These are phyloP conservation scores for Pipistrellus pipistrellus DNA, from an alignment of 2,797 vertebrate species.

Conservation along the genomic window DNA sequence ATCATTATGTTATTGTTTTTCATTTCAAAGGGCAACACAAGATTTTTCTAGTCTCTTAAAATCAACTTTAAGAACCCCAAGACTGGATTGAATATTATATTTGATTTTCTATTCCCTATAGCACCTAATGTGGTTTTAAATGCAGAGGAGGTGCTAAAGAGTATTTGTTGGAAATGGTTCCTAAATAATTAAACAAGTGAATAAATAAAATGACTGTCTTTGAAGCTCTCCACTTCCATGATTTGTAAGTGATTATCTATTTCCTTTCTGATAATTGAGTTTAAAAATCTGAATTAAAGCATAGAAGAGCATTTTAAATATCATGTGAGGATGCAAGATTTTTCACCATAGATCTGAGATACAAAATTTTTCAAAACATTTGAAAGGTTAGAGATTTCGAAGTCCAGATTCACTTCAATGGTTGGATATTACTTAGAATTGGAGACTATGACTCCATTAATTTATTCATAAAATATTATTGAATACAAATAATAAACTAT, in stretches of 20 bases:
- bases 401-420: not conserved
- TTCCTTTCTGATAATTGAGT: not conserved
- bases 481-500: not conserved
- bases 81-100: not conserved
- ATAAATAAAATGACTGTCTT: slow-evolving; percentile 31
- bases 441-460: not conserved
- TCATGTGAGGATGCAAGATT: not conserved
- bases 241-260: slow-evolving; percentile 9
- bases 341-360: not conserved
- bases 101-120: not conserved
- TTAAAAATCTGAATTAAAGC: slow-evolving; percentile 50
- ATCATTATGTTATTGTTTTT: slow-evolving; percentile 35
- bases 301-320: not conserved
- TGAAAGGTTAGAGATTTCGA: slow-evolving; percentile 23
- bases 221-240: slow-evolving; percentile 11
- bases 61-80: not conserved
- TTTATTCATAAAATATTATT: slow-evolving; percentile 13
- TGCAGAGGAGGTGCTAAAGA: not conserved
- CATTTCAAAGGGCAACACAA: slow-evolving; percentile 54
- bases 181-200: not conserved
- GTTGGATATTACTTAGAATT: not conserved
- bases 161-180: not conserved
- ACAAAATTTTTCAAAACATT: slow-evolving; percentile 26
- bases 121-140: not conserved
- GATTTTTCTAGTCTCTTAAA: slow-evolving; percentile 39